Base-by-base conservation (phyloP, 2,888 invertebrate genomes). In the Alcis repandata region DNA sequence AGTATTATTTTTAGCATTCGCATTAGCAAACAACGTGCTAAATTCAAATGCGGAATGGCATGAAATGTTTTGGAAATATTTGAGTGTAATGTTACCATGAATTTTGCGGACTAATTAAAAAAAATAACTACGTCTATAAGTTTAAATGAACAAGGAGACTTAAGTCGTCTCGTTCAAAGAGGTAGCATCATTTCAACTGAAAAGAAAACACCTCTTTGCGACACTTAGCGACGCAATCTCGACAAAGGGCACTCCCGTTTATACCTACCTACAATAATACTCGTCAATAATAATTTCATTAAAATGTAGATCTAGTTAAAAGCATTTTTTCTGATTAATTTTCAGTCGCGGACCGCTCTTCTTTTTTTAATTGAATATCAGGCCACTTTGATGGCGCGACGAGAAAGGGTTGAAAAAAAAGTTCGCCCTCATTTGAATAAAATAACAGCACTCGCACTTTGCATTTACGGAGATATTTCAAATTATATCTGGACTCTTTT, bases 291-390 rank as follows among this genome's bases (percentile, higher is more conserved):
- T 93, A 92, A 93, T 93, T 93, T 92, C 92, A 92, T 93, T 91
- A 92, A 93, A 92, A 93, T 93, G 93, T 93, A 93, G 92, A 93
- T 93, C 91, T 92, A 92, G 93, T 92, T 93, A 92, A 93, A 93
- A 93, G 92, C 93, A 92, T 93, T 93, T 93, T 93, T 93, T 92
- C 91, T 92, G 92, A 92, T 92, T 92, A 92, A 93, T 92, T 93
- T 93, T 90, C 92, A 92, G 92, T 92, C 92, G 91, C 90, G 91
- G 78, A 78, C 81, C 85, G 83, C 87, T 90, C 89, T 90, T 88
- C 91, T 92, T 92, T 93, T 93, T 93, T 92, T 93, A 93, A 93
- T 93, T 93, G 93, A 93, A 93, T 93, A 92, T 92, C 92, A 90
- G 91, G 93, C 92, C 93, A 92, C 92, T 93, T 93, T 93, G 92